Percentiles rank a stretch among this genome's conserved stretches.
Conservation (phyloP, 2,888 invertebrate species). For the Cantharis nigra region DNA sequence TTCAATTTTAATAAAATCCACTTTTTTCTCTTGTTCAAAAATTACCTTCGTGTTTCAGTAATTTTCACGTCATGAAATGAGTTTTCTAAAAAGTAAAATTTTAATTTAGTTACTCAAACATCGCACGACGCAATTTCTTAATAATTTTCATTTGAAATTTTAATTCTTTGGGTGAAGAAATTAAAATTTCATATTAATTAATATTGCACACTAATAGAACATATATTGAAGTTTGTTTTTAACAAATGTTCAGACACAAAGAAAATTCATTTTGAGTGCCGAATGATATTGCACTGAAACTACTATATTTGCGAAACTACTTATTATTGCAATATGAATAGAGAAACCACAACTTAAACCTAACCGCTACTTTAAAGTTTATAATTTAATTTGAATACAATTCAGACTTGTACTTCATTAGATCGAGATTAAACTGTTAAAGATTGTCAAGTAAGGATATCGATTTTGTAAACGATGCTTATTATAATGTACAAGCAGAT, state of each 20-base stretch:
- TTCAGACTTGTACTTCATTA: conserved; percentile 21
- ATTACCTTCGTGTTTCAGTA: background rate
- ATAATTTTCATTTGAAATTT: background rate
- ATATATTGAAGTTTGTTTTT: too few relatives aligned
- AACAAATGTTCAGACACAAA: background rate
- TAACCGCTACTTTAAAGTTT: conserved; percentile 20
- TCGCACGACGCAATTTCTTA: background rate
- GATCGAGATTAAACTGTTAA: background rate
- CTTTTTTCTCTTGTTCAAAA: background rate
- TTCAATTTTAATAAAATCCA: background rate
- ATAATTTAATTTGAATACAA: conserved; percentile 16
- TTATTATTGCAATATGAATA: conserved; percentile 15
- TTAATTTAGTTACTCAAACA: background rate
- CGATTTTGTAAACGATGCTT: background rate
- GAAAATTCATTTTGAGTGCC: background rate
- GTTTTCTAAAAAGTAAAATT: background rate
- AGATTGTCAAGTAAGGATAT: background rate
- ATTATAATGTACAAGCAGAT: background rate
- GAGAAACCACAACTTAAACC: conserved; percentile 25
- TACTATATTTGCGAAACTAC: conserved; percentile 14
- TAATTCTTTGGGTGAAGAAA: background rate
- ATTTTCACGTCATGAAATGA: background rate
- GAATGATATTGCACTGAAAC: background rate
- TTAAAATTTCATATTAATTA: background rate
- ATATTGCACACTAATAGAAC: background rate